These are phyloP conservation scores for Chloroclysta siterata DNA, from an alignment of 2,888 invertebrate species.

Conservation along the genomic window DNA sequence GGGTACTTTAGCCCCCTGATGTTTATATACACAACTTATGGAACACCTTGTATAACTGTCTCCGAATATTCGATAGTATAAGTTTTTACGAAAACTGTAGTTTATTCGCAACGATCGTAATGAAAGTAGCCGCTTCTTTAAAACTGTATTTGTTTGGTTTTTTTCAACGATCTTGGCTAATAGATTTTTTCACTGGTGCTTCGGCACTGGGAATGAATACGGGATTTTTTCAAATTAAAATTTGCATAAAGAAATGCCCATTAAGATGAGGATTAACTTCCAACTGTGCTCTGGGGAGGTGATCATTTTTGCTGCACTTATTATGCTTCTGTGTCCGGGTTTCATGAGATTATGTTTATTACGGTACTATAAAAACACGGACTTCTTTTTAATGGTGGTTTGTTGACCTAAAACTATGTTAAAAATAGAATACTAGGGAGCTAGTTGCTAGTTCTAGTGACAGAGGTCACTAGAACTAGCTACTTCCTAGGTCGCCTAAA, in stretches of 20 bases:
- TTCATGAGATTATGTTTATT: not conserved
- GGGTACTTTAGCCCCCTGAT: too few relatives aligned
- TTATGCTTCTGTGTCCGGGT: not conserved
- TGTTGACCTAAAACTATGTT: too few relatives aligned
- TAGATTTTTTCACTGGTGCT: slow-evolving; percentile 63
- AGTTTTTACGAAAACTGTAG: not conserved
- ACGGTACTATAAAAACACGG: not conserved
- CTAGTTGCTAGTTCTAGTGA: too few relatives aligned
- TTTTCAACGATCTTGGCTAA: slow-evolving; percentile 58
- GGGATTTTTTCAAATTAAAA: slow-evolving; percentile 64
- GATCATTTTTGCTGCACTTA: slow-evolving; percentile 47
- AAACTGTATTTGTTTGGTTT: slow-evolving; percentile 36
- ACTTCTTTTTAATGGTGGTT: not conserved
- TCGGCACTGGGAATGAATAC: slow-evolving; percentile 52
- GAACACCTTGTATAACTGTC: too few relatives aligned
- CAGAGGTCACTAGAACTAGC: too few relatives aligned
- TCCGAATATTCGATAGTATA: not conserved
- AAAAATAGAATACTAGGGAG: too few relatives aligned
- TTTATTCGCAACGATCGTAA: not conserved
- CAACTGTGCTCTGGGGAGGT: slow-evolving; percentile 55
- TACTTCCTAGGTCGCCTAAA: too few relatives aligned
- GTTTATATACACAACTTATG: too few relatives aligned
- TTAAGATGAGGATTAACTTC: slow-evolving; percentile 62
- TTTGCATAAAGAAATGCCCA: slow-evolving; percentile 67
- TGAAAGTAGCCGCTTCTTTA: not conserved